Conservation (phyloP, 2,797 vertebrate species). For the Pyrocephalus nanus region DNA sequence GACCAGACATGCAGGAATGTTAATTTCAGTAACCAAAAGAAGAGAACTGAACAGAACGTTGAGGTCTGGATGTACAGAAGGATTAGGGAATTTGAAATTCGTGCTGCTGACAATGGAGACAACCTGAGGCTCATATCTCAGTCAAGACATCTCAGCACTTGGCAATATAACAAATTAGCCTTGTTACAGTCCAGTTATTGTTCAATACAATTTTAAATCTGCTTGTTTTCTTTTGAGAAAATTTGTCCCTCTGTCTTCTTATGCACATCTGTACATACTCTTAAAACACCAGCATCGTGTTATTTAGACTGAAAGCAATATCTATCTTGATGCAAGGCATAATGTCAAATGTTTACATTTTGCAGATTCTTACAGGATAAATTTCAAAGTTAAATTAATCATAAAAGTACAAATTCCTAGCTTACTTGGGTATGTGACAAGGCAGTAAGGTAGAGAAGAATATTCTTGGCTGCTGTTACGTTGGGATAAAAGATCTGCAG, state of each 20-base stretch:
- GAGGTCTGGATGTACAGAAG: not conserved
- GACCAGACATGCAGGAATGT: not conserved
- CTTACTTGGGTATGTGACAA: conserved; percentile 80
- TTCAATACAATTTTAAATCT: not conserved
- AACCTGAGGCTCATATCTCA: not conserved
- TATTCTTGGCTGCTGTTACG: conserved; percentile 77
- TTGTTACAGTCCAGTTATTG: not conserved
- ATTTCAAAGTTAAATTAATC: not conserved
- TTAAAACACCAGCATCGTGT: not conserved
- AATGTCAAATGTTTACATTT: not conserved
- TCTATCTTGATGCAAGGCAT: not conserved
- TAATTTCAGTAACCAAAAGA: not conserved
- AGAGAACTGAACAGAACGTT: not conserved
- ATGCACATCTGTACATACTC: not conserved
- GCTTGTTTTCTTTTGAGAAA: not conserved
- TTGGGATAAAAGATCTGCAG: conserved; percentile 85
- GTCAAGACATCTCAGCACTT: not conserved
- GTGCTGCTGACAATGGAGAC: not conserved
- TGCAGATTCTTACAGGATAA: not conserved
- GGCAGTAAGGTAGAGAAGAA: conserved; percentile 84
- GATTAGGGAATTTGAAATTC: not conserved
- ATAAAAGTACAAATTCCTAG: not conserved
- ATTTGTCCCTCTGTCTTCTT: not conserved
- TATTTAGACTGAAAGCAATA: not conserved
- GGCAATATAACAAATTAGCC: not conserved